Evolutionary conservation across 2,888 invertebrate species (phyloP).

Genomic region (Deilephila porcellus): DNA sequence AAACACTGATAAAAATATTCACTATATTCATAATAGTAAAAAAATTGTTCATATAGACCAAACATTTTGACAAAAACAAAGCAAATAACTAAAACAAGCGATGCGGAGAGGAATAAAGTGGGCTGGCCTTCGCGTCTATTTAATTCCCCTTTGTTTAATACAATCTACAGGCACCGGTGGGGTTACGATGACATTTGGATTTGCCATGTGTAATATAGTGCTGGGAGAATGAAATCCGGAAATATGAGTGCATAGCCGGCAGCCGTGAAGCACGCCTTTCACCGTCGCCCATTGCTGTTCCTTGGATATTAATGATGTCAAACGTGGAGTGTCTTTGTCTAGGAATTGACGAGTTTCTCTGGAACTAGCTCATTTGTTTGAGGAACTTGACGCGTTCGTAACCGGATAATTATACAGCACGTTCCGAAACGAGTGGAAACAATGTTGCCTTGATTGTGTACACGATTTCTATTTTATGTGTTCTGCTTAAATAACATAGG

Average conservation of each 20-base stretch:
- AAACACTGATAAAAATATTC: not conserved
- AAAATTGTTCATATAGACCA: not conserved
- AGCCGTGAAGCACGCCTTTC: conserved; percentile 54
- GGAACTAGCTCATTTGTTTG: conserved; percentile 53
- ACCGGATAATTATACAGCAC: conserved; percentile 26
- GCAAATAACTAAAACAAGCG: conserved; percentile 38
- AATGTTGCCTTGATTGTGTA: conserved; percentile 25
- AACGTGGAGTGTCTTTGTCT: conserved; percentile 59
- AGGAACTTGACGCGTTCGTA: conserved; percentile 37
- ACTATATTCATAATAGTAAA: too few species aligned
- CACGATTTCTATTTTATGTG: not conserved
- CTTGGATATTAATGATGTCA: conserved; percentile 65
- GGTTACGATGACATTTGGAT: conserved; percentile 69
- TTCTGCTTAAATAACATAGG: not conserved
- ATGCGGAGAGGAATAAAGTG: conserved; percentile 56
- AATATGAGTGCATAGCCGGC: conserved; percentile 66
- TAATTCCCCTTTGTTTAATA: conserved; percentile 75
- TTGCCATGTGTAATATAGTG: conserved; percentile 61
- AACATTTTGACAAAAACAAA: conserved; percentile 16
- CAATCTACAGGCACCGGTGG: conserved; percentile 67
- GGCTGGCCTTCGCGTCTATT: conserved; percentile 58
- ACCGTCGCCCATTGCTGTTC: conserved; percentile 50
- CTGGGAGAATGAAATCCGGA: conserved; percentile 64
- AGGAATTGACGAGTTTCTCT: conserved; percentile 56
- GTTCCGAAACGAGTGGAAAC: conserved; percentile 18